Base-by-base conservation (phyloP, 1,140 invertebrate species). In the Drosophila kohkoa region DNA sequence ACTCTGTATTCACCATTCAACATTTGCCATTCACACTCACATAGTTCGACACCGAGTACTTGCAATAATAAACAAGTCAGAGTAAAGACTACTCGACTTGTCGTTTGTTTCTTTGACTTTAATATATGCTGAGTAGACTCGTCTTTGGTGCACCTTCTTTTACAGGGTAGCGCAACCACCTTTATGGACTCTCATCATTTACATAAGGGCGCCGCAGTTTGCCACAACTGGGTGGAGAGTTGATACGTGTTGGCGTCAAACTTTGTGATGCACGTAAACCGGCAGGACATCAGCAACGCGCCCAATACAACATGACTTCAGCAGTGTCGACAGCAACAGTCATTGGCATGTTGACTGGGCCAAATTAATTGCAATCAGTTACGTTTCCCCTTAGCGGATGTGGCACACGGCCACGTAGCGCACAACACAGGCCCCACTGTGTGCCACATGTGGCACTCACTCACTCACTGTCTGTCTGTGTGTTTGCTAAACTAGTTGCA, bases 281-380 rank as follows among this genome's bases (percentile, higher is more conserved):
- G 38, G 13, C 43, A 67, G 52, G 52, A 71, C 68, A 54, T 54
- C 68, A 55, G 43, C 43, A 25, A 25, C 20, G 20, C 20, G 20
- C 38, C 16, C 16, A 1, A 5, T 35, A 38, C 41, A 49, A 38
- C 41, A 49, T 48, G 38, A 25, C 30, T 68, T 16, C 28, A 25
- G 8, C 38, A 41, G 35, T 13, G 54, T 46, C 55, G 65, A 38
- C 28, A 45, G 59, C 55, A 55, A 70, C 68, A 79, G 74, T 73
- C 74, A 79, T 77, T 77, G 77, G 77, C 74, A 80, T 79, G 78
- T 79, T 83, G 85, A 81, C 85, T 85, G 78, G 74, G 86, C 78
- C 71, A 78, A 90, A 89, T 90, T 89, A 89, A 90, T 89, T 89
- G 85, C 85, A 89, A 85, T 90, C 83, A 82, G 85, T 81, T 85